Conservation (phyloP, 2,797 vertebrate genomes). For the Liparis tanakae region DNA sequence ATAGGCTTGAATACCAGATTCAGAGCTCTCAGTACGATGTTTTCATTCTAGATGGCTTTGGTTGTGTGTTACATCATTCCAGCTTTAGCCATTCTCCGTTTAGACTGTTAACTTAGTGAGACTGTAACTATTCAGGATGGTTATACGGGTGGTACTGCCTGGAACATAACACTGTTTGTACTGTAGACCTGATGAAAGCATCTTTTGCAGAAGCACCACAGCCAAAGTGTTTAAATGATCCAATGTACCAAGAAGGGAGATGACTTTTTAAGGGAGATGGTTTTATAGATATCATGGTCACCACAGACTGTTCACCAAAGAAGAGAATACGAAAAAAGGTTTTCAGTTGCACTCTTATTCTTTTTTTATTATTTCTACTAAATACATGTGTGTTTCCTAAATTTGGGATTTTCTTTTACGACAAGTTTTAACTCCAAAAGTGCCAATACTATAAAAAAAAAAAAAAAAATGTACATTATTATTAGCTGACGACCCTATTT, state of each 20-base stretch:
- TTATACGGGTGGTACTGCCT: not conserved
- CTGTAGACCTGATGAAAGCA: not conserved
- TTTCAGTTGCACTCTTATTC: constrained; percentile 4
- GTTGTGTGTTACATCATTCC: constrained; percentile 14
- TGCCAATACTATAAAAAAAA: constrained; percentile 35
- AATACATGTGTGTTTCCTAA: constrained; percentile 9
- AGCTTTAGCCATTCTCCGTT: constrained; percentile 16
- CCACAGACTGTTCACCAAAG: constrained; percentile 14
- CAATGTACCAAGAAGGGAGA: not conserved
- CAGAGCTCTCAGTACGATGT: not conserved
- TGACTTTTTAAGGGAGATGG: constrained; percentile 17
- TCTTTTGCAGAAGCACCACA: not conserved
- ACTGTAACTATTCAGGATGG: constrained; percentile 18
- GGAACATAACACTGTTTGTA: not conserved
- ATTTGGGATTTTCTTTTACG: not conserved
- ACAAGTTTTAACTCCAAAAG: constrained; percentile 13
- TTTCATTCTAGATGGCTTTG: constrained; percentile 8
- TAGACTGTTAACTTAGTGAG: constrained; percentile 12
- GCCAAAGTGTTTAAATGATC: constrained; percentile 5
- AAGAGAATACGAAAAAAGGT: not conserved
- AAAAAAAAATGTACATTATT: not conserved
- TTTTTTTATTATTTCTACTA: constrained; percentile 11
- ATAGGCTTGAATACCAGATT: constrained; percentile 2
- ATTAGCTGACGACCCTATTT: not conserved
- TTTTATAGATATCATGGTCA: not conserved